Base-by-base conservation (phyloP, 2,113 vertebrate species). In the Electrona antarctica region DNA sequence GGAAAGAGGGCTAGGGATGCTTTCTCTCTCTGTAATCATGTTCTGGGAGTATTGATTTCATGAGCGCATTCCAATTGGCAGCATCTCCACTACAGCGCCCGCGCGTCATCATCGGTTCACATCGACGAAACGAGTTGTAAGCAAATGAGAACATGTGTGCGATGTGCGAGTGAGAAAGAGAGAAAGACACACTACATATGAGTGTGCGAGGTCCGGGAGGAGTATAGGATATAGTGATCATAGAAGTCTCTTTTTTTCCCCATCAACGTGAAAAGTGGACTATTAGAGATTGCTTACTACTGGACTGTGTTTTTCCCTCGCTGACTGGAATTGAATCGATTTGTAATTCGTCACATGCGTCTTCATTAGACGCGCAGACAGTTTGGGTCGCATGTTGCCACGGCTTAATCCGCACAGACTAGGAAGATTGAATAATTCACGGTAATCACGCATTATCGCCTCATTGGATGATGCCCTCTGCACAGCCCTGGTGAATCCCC, bases 61-160 rank as follows among this genome's bases (percentile, higher is more conserved):
- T 76, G 85, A 70, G 80, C 85, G 86, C 89, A 79, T 85, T 89
- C 90, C 91, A 90, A 92, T 92, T 89, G 88, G 89, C 89, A 89
- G 87, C 88, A 78, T 88, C 90, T 87, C 85, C 90, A 87, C 90
- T 81, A 87, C 76, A 83, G 85, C 88, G 86, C 85, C 83, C 81
- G 90, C 88, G 89, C 92, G 91, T 92, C 92, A 92, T 91, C 89
- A 78, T 83, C 84, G 79, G 73, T 87, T 90, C 89, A 91, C 88
- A 84, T 89, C 87, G 80, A 85, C 86, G 69, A 79, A 85, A 71
- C 89, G 88, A 87, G 89, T 90, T 90, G 88, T 90, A 91, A 87
- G 84, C 87, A 88, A 91, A 91, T 88, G 87, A 90, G 88, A 91
- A 87, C 89, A 87, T 86, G 88, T 81, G 50, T 86, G 91, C 77